A percentile compares a stretch with the other conserved stretches of the same genome.
Conservation (phyloP, 1,140 invertebrate species). For the Frieseomelitta varia region DNA sequence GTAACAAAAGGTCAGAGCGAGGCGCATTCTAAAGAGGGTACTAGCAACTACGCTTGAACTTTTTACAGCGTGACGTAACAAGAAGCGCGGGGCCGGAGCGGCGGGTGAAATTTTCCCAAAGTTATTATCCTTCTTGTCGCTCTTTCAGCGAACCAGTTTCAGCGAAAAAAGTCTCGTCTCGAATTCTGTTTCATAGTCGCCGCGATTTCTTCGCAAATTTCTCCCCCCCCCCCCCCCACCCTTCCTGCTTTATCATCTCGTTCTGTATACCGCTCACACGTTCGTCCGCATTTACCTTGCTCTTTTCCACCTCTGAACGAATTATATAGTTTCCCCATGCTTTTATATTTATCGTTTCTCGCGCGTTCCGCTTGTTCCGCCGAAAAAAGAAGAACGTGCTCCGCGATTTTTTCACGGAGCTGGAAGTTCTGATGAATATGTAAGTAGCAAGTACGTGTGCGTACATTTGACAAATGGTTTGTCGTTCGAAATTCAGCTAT, state of each 20-base stretch:
- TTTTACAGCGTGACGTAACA: neutral
- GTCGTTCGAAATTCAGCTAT: neutral
- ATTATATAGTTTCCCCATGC: neutral
- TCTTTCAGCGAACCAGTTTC: neutral
- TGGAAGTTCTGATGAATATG: neutral
- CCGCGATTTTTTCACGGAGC: neutral
- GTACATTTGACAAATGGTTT: too few relatives aligned
- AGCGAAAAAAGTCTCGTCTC: constrained; percentile 6
- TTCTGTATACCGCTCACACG: neutral
- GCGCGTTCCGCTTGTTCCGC: neutral
- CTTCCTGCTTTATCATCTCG: neutral
- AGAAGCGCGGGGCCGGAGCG: neutral
- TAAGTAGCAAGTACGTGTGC: too few relatives aligned
- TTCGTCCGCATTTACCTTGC: neutral
- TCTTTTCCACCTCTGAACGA: neutral
- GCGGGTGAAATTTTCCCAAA: neutral
- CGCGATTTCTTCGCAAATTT: constrained; percentile 12
- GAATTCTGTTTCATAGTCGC: constrained; percentile 7
- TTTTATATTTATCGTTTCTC: neutral
- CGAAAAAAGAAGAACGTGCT: rapidly evolving
- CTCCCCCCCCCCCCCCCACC: too few relatives aligned
- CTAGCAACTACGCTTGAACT: neutral
- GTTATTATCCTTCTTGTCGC: constrained; percentile 16
- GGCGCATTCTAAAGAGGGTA: neutral
- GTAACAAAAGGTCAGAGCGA: neutral